phyloP scores from a whole-genome alignment of 2,113 vertebrate species.

The Nymphicus hollandicus region DNA sequence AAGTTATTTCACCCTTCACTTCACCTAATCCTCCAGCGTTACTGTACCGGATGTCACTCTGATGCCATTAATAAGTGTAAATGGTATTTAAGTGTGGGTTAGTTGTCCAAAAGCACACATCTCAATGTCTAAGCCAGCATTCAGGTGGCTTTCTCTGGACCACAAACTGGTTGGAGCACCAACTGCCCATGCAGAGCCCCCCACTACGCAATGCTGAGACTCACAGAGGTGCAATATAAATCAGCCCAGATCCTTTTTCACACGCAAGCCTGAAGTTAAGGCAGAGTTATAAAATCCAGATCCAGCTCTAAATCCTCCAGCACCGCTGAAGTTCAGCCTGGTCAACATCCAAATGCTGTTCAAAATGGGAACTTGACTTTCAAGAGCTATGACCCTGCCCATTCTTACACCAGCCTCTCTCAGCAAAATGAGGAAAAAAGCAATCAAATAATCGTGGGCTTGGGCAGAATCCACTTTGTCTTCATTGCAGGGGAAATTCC shows the following conservation, averaged over 20 bases:
- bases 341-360: background rate
- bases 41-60: background rate
- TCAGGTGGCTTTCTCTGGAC: background rate
- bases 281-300: background rate
- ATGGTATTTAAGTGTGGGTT: background rate
- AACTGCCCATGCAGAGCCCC: background rate
- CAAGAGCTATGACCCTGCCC: background rate
- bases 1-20: slow-evolving; percentile 50
- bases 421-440: background rate
- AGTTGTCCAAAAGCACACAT: background rate
- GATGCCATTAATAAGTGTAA: background rate
- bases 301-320: background rate
- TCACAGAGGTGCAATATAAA: background rate
- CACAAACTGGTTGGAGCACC: background rate
- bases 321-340: background rate
- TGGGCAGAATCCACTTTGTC: background rate
- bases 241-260: background rate
- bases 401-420: background rate
- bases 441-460: background rate
- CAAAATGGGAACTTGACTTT: background rate
- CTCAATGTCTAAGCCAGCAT: background rate
- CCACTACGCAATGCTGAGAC: fast-evolving
- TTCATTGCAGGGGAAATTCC: background rate
- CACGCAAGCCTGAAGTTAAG: background rate
- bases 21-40: slow-evolving; percentile 18